These are phyloP conservation scores for Sterrhoptilus dennistouni DNA, from an alignment of 2,113 vertebrate species.

Conservation along the genomic window DNA sequence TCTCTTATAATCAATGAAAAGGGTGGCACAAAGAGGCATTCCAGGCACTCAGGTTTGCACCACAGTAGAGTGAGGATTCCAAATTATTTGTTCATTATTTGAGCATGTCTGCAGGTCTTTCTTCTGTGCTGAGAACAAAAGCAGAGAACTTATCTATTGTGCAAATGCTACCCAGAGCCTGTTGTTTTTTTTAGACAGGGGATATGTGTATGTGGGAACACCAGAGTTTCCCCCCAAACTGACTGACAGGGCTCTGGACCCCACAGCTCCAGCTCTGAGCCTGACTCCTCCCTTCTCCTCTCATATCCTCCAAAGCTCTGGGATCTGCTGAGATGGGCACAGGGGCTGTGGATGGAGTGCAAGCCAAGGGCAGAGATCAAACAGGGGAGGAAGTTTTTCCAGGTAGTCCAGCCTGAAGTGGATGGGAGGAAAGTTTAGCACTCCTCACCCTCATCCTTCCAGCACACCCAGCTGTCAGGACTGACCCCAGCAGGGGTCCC, in stretches of 20 bases:
- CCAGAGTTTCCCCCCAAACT: not conserved
- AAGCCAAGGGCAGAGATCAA: not conserved
- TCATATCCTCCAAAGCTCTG: not conserved
- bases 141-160: not conserved
- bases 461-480: not conserved
- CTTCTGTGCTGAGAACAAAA: not conserved
- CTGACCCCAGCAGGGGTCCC: not conserved
- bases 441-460: not conserved
- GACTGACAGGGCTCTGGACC: not conserved
- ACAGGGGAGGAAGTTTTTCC: not conserved
- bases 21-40: not conserved
- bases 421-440: not conserved
- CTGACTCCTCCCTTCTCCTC: not conserved
- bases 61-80: not conserved
- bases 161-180: not conserved
- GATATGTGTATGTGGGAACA: not conserved
- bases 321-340: accelerated
- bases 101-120: not conserved
- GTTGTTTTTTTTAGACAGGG: not conserved
- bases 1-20: not conserved
- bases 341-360: accelerated
- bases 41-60: not conserved
- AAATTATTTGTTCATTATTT: not conserved
- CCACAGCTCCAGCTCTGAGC: not conserved
- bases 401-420: not conserved